These are phyloP conservation scores for Myotis planiceps DNA, from an alignment of 2,797 vertebrate species.

Conservation along the genomic window DNA sequence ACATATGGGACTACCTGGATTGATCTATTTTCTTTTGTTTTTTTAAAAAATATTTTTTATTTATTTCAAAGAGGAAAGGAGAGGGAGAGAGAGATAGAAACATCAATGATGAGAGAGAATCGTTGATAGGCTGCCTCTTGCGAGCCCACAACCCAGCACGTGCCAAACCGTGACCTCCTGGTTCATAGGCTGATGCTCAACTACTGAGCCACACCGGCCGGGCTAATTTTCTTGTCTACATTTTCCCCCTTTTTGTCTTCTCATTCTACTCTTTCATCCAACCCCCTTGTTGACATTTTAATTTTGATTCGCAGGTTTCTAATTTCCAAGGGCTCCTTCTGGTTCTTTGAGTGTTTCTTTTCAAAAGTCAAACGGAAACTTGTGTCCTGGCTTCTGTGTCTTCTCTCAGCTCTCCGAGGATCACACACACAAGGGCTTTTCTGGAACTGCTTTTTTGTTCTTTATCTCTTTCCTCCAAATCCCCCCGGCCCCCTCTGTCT, in stretches of 20 bases:
- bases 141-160: too few relatives aligned
- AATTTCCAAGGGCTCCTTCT: not conserved
- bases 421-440: not conserved
- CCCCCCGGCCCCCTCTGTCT: not conserved
- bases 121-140: too few relatives aligned
- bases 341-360: not conserved
- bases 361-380: not conserved
- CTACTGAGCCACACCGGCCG: too few relatives aligned
- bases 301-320: not conserved
- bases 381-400: not conserved
- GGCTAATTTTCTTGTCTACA: not conserved
- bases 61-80: too few relatives aligned
- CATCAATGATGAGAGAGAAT: too few relatives aligned
- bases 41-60: too few relatives aligned
- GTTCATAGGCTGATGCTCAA: too few relatives aligned
- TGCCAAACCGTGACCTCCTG: too few relatives aligned
- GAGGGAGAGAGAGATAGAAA: too few relatives aligned
- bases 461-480: not conserved
- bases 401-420: not conserved
- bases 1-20: not conserved
- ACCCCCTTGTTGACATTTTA: not conserved
- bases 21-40: too few relatives aligned
- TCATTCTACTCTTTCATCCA: not conserved
- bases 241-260: not conserved
- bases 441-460: not conserved